A percentile compares a stretch with the other conserved stretches of the same genome.
phyloP scores from a whole-genome alignment of 2,797 vertebrate genomes.

The Rhinichthys osculus region DNA sequence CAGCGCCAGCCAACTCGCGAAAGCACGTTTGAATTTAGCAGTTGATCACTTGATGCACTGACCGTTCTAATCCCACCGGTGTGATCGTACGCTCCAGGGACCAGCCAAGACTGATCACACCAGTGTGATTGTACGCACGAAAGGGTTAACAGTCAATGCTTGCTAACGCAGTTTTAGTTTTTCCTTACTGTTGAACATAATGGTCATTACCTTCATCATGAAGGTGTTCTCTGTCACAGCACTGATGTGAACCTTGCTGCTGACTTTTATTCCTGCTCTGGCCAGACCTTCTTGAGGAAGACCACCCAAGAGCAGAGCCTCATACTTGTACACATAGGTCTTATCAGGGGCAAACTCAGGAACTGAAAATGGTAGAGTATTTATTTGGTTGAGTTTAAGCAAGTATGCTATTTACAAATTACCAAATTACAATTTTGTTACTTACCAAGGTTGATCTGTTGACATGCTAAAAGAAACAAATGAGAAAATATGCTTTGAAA shows the following conservation, averaged over 20 bases:
- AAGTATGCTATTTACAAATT: not conserved
- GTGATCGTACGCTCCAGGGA: too few species aligned
- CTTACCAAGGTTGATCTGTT: constrained; percentile 71
- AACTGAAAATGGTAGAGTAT: constrained; percentile 60
- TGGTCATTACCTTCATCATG: constrained; percentile 78
- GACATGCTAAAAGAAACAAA: constrained; percentile 67
- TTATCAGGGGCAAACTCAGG: constrained; percentile 74
- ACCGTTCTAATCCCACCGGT: too few species aligned
- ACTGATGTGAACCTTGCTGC: constrained; percentile 80
- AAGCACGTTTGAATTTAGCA: too few species aligned
- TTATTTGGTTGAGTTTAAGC: not conserved
- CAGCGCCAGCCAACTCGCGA: too few species aligned
- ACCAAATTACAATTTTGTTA: not conserved
- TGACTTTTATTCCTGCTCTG: constrained; percentile 81
- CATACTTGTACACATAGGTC: constrained; percentile 81
- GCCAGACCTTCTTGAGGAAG: constrained; percentile 79
- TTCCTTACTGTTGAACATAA: not conserved
- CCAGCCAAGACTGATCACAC: too few species aligned
- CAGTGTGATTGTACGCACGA: too few species aligned
- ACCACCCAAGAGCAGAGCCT: constrained; percentile 73
- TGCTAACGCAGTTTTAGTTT: not conserved
- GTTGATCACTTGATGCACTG: too few species aligned
- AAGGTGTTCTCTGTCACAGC: constrained; percentile 68
- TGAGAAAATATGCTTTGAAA: too few species aligned
- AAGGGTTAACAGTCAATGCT: too few species aligned